Evolutionary conservation across 2,113 vertebrate genomes (phyloP), one percentile per base, ranked within the genome.

Genomic region (Ranitomeya variabilis): DNA sequence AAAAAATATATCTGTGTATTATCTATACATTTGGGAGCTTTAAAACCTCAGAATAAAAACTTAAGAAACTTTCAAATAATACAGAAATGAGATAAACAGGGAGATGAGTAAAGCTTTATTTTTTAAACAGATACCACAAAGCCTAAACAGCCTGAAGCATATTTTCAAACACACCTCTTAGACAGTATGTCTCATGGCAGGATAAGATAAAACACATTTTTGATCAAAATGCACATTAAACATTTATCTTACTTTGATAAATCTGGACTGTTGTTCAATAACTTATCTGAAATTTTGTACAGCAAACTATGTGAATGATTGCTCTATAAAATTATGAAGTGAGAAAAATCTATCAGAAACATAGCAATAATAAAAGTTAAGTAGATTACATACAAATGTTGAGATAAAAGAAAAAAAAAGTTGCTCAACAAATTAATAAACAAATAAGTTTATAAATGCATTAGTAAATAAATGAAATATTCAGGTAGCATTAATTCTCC

Each of bases 241-340:
- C 80, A 81, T 81, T 81, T 81, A 62, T 81, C 57, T 81, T 81
- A 45, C 57, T 37, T 62, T 81, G 57, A 81, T 81, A 81, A 80
- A 37, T 60, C 23, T n/a, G 62, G 80, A 31, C 57, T 62, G 59
- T 31, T 62, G 80, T 81, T 81, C 59, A 81, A 81, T 62, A 81
- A 81, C 31, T 37, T 62, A 62, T 81, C 62, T 81, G 59, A 81
- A 37, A 62, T 81, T 81, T 81, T 81, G 57, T 81, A 59, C 80
- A 81, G 80, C 59, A 62, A 81, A 81, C 57, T 45, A 21, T 81
- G 15, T 81, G 80, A 81, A 23, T 81, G 55, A 60, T 81, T 81
- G 79, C 26, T 81, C 79, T 81, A 4, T 26, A 60, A 81, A 81
- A 81, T 81, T 60, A 81, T 57, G 9, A 80, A 57, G 55, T 55